Evolutionary conservation across 2,888 invertebrate species (phyloP), one percentile per base, ranked within the genome.

Genomic region (Melangyna quadrimaculata): DNA sequence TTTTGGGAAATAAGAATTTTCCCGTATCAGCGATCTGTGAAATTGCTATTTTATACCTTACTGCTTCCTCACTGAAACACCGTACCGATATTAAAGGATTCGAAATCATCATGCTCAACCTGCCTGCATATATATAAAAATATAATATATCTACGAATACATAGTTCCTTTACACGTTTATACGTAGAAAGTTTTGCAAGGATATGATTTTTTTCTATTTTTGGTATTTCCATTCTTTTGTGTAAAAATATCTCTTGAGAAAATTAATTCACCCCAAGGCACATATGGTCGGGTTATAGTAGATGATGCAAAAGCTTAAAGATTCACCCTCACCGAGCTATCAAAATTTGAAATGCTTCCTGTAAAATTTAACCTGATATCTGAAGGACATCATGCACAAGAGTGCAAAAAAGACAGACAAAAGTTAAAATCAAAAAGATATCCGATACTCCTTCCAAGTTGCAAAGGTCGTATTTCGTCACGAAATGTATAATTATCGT

Each of bases 1-100:
- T 63, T 59, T 72, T 45, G 40, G 59, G 69, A 70, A 81, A 73
- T 78, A 86, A 59, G 86, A 61, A 81, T 81, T 86, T 86, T 81
- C 86, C 81, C 81, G 86, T 86, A 81, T 81, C 86, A 86, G 77
- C 86, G 86, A 86, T 86, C 86, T 86, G 86, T 86, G 86, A 86
- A 86, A 86, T 86, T 86, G 86, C 86, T 86, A 86, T 86, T 86
- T 86, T 86, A 81, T 86, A 86, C 77, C 77, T 77, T 75, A 71
- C 59, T 79, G 81, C 81, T 78, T 84, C 80, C 80, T 51, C 43
- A 43, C 14, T 37, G 37, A 37, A 37, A 37, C 14, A 37, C 37
- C 37, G 14, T 70, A 79, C 70, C 69, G 69, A 70, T 78, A 73
- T 27, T 63, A 29, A 27, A 63, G 17, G 12, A 29, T 17, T 22